phyloP scores from a whole-genome alignment of 1,140 invertebrate species.

The Ladona fulva region DNA sequence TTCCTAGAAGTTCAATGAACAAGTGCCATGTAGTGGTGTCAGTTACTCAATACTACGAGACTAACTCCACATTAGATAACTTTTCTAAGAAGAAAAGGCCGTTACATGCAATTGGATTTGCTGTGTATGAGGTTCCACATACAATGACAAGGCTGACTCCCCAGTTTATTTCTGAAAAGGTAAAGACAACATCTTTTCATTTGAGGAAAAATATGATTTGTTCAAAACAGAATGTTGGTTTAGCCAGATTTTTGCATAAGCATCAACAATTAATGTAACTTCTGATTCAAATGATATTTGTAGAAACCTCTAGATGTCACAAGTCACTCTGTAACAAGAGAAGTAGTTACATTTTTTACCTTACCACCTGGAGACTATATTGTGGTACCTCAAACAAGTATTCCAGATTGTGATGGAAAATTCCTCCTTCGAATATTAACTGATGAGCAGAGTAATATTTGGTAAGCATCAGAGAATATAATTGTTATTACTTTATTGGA shows the following conservation, averaged over 20 bases:
- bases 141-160: conserved; percentile 49
- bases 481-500: too few relatives aligned
- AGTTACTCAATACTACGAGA: conserved; percentile 59
- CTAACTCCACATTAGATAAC: conserved; percentile 29
- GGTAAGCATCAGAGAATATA: conserved; percentile 37
- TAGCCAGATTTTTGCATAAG: too few relatives aligned
- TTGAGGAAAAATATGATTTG: too few relatives aligned
- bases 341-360: conserved; percentile 65
- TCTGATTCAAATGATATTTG: conserved; percentile 26
- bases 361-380: conserved; percentile 67
- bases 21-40: conserved; percentile 66
- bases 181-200: conserved; percentile 26
- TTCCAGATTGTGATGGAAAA: conserved; percentile 57
- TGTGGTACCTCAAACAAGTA: conserved; percentile 63
- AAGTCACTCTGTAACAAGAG: conserved; percentile 54
- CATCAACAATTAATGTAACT: not conserved
- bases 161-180: conserved; percentile 51
- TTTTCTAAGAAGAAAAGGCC: conserved; percentile 36
- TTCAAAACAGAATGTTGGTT: too few relatives aligned
- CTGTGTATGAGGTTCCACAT: conserved; percentile 58
- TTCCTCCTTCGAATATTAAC: conserved; percentile 57
- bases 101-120: conserved; percentile 53
- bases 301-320: conserved; percentile 59
- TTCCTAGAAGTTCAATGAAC: conserved; percentile 46
- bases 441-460: conserved; percentile 63